Evolutionary conservation across 92 coral and sea anemone species (phyloP), one percentile per base, ranked within the genome.

Genomic region (Parazoanthus swiftii): DNA sequence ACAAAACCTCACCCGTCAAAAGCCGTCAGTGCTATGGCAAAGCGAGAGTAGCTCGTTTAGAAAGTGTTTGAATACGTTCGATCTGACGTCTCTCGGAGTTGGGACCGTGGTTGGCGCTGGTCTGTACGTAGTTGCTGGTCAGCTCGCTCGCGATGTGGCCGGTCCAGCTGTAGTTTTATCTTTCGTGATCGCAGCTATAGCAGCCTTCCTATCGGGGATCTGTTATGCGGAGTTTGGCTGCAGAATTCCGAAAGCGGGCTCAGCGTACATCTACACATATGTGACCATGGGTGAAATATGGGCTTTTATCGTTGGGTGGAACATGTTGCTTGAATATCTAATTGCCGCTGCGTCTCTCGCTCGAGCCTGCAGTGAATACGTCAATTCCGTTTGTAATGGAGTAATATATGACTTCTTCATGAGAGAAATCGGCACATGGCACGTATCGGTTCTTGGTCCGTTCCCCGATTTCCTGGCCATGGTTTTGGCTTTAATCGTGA

Each of bases 221-320:
- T 95, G 98, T 74, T 96, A 96, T 56, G 98, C 98, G 10, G 98
- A 96, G 86, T 93, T 94, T 75, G 98, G 96, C 77, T 91, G 93
- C 78, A 95, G 98, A 29, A 91, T 95, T 82, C 97, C 98, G 16
- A 95, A 93, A 86, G 92, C 98, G 25, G 98, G 98, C n/a, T 95
- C 98, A 59, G 98, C 98, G 18, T 95, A 95, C 74, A 85, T 88
- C 51, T 95, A 94, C 90, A 90, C 95, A 14, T 95, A 94, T 74
- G 93, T 91, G 13, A 46, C 94, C 13, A 81, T 95, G 70, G 98
- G 98, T 39, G 98, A 95, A 85, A 76, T 95, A 38, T 91, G 94
- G 90, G 98, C 98, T 7, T 95, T 95, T 82, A 73, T 95, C 74
- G 91, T 93, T 63, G 98, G 98, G 35, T 94, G 98, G 98, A 92